Evolutionary conservation across 2,113 vertebrate genomes (phyloP).

Genomic region (Leptocoma aspasia): DNA sequence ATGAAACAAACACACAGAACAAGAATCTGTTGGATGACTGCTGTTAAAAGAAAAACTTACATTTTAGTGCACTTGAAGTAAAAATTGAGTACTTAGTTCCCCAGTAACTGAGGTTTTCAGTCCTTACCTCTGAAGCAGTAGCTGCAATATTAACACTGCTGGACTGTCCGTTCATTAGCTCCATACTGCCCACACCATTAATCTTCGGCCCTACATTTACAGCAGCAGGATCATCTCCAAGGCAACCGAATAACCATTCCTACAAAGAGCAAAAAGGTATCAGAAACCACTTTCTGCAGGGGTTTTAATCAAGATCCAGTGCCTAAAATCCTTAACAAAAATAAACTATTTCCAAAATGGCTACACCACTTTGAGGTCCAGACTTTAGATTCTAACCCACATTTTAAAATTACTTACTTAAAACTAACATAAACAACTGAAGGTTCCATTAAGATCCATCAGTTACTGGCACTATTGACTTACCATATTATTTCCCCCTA

Average conservation of each 20-base stretch:
- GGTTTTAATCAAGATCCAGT: neutral
- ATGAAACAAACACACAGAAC: neutral
- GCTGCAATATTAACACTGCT: constrained; percentile 76
- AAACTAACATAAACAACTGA: neutral
- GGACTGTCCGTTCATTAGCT: constrained; percentile 90
- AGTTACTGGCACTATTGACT: neutral
- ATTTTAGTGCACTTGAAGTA: neutral
- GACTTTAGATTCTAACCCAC: neutral
- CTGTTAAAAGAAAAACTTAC: neutral
- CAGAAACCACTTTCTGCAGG: neutral
- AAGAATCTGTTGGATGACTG: neutral
- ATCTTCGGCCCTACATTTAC: constrained; percentile 62
- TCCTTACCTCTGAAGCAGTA: constrained; percentile 87
- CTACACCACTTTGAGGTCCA: neutral
- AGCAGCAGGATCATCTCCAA: constrained; percentile 73
- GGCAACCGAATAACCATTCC: constrained; percentile 75
- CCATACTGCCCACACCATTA: constrained; percentile 91
- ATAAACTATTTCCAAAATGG: neutral
- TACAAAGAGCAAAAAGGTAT: constrained; percentile 24
- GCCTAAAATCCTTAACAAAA: neutral
- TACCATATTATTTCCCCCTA: neutral
- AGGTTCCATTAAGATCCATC: neutral
- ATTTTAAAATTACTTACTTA: neutral
- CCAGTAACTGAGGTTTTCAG: neutral
- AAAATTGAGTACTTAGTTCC: neutral